Evolutionary conservation across 1,140 invertebrate species (phyloP), one percentile per base, ranked within the genome.

Genomic region (Brachionus rotundiformis): DNA sequence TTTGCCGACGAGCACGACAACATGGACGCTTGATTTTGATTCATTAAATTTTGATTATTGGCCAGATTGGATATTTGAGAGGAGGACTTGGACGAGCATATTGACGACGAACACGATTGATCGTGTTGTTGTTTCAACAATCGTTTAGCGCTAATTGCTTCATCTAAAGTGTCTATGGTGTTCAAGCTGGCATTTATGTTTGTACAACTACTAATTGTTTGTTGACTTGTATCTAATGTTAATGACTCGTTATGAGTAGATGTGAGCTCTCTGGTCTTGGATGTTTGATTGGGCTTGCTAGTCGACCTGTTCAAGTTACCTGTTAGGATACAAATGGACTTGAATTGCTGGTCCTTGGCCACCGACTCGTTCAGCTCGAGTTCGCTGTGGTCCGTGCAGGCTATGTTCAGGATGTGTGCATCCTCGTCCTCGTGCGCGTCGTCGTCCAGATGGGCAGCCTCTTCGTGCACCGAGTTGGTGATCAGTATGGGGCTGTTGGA

Each of bases 121-220:
- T 73, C 36, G 19, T 73, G 33, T 73, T 73, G 68, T 73, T 73
- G 68, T 44, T 41, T 41, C 8, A 44, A 27, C 39, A 44, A 23
- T 13, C 39, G 68, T 47, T 73, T 73, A 44, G 39, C 25, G 36
- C 41, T 73, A 73, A 44, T 73, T 44, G 39, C 33, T 8, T 73
- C 68, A 73, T 73, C 68, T 25, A 73, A 25, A 31, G 68, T 73
- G 36, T 73, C 68, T 73, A 73, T 73, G 29, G 68, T 73, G 68
- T 73, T 73, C 44, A 73, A 44, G 44, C 68, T 73, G 25, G 68
- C 25, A 29, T 73, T 73, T 47, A 73, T 73, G 36, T 73, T 73
- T 44, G 68, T 73, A 73, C 39, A 44, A 73, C 68, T 73, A 73
- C 68, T 73, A 73, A 73, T 73, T 73, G 68, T 73, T 73, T 73